Conservation (phyloP, 2,113 vertebrate species). For the Ceyx cyanopectus region DNA sequence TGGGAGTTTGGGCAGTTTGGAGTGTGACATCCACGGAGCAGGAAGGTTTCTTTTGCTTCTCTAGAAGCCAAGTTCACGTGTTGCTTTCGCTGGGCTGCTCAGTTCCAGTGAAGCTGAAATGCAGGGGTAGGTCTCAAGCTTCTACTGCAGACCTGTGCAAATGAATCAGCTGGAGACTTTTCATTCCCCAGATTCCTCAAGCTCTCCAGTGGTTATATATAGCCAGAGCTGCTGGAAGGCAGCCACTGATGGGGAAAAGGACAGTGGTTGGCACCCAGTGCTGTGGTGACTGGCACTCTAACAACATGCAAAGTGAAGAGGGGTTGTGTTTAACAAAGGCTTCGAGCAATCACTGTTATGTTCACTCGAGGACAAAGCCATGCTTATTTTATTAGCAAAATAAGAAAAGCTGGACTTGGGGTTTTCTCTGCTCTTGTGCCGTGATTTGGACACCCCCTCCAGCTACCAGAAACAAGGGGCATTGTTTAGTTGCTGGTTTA, state of each 20-base stretch:
- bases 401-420: not conserved
- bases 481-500: constrained; percentile 14
- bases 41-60: not conserved
- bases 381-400: not conserved
- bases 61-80: not conserved
- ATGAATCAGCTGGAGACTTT: not conserved
- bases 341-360: not conserved
- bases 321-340: not conserved
- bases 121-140: not conserved
- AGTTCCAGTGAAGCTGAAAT: not conserved
- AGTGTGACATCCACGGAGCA: not conserved
- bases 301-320: not conserved
- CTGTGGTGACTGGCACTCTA: not conserved
- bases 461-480: not conserved
- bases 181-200: constrained; percentile 1
- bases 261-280: not conserved
- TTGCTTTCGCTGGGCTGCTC: not conserved
- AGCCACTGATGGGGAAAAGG: not conserved
- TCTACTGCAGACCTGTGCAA: not conserved
- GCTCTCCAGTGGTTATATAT: constrained; percentile 3
- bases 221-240: constrained; percentile 11
- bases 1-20: not conserved
- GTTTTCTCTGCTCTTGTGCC: not conserved
- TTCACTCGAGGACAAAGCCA: not conserved
- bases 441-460: not conserved